Evolutionary conservation across 2,888 invertebrate species (phyloP).

Genomic region (Drosophila greeni): DNA sequence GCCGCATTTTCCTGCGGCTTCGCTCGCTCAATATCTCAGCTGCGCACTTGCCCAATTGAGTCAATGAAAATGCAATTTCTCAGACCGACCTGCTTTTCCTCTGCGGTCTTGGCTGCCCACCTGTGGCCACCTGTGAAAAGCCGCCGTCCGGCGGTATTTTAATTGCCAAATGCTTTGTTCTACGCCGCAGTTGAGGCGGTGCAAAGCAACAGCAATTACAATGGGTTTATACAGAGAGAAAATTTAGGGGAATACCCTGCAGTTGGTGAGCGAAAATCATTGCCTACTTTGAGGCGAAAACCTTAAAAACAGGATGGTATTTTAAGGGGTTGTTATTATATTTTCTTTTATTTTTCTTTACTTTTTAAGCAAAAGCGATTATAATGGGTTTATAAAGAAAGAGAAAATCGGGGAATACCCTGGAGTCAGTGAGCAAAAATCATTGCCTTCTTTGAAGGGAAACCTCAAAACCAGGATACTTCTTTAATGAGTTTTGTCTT

Average conservation of each 20-base stretch:
- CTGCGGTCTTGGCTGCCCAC: constrained; percentile 15
- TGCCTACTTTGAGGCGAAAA: not conserved
- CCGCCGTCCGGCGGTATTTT: constrained; percentile 47
- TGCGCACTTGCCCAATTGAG: constrained; percentile 24
- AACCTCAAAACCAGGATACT: not conserved
- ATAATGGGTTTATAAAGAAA: not conserved
- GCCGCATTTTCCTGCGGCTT: constrained; percentile 16
- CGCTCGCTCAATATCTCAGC: constrained; percentile 15
- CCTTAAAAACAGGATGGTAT: not conserved
- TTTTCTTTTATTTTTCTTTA: not conserved
- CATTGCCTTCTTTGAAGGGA: not conserved
- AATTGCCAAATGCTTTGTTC: constrained; percentile 55
- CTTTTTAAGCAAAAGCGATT: constrained; percentile 21
- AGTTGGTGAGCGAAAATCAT: not conserved
- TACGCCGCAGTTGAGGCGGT: constrained; percentile 33
- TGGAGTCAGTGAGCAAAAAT: not conserved
- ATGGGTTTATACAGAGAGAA: not conserved
- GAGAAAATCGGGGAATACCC: not conserved
- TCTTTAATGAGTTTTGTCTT: not conserved
- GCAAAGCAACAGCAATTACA: constrained; percentile 29
- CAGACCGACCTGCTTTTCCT: constrained; percentile 12
- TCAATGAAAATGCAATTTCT: constrained; percentile 37
- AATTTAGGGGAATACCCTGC: not conserved
- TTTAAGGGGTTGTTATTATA: not conserved
- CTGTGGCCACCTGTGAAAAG: constrained; percentile 33